Conservation (phyloP, 2,113 vertebrate genomes). For the zebrafish (Danio rerio) region DNA sequence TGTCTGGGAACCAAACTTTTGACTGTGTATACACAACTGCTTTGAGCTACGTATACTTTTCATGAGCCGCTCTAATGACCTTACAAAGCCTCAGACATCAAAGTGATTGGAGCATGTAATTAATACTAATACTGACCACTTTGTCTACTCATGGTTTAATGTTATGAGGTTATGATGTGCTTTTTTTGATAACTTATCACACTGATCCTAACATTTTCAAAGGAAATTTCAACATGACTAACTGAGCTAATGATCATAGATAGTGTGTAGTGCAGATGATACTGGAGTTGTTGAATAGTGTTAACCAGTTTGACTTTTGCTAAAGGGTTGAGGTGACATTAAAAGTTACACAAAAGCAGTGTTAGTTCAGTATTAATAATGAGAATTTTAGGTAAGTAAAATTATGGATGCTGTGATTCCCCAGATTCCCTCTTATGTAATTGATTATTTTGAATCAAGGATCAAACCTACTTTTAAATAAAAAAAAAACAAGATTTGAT, state of each 20-base stretch:
- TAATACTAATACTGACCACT: background rate
- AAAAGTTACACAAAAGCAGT: background rate
- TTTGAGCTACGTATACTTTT: background rate
- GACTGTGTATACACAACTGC: background rate
- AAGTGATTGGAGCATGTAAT: background rate
- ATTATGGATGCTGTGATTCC: no score
- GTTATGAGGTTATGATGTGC: background rate
- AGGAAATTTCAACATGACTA: background rate
- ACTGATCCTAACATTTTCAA: background rate
- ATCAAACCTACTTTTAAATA: no score
- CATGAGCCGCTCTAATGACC: background rate
- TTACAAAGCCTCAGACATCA: slow-evolving; percentile 1
- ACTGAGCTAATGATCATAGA: background rate
- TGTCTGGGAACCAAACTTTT: slow-evolving; percentile 21
- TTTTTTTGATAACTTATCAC: slow-evolving; percentile 4
- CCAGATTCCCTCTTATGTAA: no score
- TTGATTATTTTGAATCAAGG: no score
- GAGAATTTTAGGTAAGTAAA: no score
- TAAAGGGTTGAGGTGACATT: background rate
- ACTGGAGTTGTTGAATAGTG: background rate
- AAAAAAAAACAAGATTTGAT: no score
- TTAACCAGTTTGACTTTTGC: background rate
- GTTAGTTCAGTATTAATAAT: no score
- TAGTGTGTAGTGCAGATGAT: background rate
- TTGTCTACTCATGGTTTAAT: background rate